Base-by-base conservation (phyloP, 2,888 invertebrate genomes). In the Folsomia manolachei region DNA sequence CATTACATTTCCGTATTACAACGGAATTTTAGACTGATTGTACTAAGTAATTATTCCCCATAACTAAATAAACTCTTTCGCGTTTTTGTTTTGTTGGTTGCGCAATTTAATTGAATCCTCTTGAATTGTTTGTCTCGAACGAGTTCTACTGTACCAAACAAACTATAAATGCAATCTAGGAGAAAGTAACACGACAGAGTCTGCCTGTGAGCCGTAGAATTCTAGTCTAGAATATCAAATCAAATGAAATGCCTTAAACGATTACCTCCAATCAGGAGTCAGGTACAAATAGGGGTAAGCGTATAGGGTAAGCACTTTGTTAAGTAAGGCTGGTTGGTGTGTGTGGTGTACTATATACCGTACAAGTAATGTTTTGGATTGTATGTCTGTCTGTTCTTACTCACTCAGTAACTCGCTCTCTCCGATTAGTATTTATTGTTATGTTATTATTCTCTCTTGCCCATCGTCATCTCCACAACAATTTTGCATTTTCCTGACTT, bases 191-290 rank as follows among this genome's bases (percentile, higher is more conserved):
- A 39, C 14, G 39, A 39, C 39, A 39, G 39, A 39, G 39, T 39
- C 39, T 39, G 39, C 39, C 39, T 39, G 56, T 56, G 7, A 56
- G 56, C 14, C 39, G 39, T 39, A 39, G 39, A n/a, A n/a, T 56
- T 56, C 18, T 56, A 19, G 56, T 39, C 39, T 39, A 39, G 39
- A 39, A 39, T 56, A 56, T 56, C 56, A 56, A 56, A 56, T 56
- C 56, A 56, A 56, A 56, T 56, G 56, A 56, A 56, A 56, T 56
- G 56, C 56, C 56, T 56, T 56, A 56, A 56, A 56, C 56, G 56
- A 56, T 56, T 56, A 56, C 56, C 56, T 56, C 19, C 51, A 51
- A 56, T 56, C 56, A 56, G 56, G 56, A 56, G 56, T 56, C 56
- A 56, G 56, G 56, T 56, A 56, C 56, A 56, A 56, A 56, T 56